Evolutionary conservation across 2,888 invertebrate species (phyloP).

Genomic region (Caradrina kadenii): DNA sequence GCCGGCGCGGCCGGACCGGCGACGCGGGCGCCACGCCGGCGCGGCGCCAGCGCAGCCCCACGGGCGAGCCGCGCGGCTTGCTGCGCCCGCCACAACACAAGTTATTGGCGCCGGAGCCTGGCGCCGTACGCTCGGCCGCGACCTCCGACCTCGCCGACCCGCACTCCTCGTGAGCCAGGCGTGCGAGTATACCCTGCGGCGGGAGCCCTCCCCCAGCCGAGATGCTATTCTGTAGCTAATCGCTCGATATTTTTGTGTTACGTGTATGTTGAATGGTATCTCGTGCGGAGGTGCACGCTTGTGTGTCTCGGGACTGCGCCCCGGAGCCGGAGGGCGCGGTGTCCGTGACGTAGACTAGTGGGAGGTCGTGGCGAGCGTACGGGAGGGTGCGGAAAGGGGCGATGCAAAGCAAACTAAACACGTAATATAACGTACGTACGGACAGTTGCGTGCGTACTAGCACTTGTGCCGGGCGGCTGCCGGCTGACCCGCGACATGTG

Average conservation of each 20-base stretch:
- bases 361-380: constrained; percentile 70
- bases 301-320: not conserved
- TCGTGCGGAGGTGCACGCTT: constrained; percentile 35
- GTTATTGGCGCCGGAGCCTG: constrained; percentile 41
- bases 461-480: constrained; percentile 49
- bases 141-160: not conserved
- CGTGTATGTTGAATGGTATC: constrained; percentile 7
- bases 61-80: constrained; percentile 74
- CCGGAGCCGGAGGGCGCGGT: not conserved
- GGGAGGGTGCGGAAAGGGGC: constrained; percentile 73
- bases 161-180: too few species aligned
- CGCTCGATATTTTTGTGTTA: not conserved
- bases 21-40: constrained; percentile 73
- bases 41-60: constrained; percentile 82
- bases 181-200: not conserved
- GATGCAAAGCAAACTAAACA: constrained; percentile 83
- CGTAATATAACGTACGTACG: constrained; percentile 55
- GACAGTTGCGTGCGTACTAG: constrained; percentile 65
- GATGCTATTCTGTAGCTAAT: constrained; percentile 12
- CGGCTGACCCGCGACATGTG: constrained; percentile 51
- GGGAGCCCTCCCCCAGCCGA: constrained; percentile 11
- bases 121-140: constrained; percentile 45
- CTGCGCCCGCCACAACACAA: constrained; percentile 76
- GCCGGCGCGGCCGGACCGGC: constrained; percentile 78
- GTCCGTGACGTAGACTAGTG: constrained; percentile 14